Base-by-base conservation (phyloP, 2,888 invertebrate species). In the Macaria liturata region DNA sequence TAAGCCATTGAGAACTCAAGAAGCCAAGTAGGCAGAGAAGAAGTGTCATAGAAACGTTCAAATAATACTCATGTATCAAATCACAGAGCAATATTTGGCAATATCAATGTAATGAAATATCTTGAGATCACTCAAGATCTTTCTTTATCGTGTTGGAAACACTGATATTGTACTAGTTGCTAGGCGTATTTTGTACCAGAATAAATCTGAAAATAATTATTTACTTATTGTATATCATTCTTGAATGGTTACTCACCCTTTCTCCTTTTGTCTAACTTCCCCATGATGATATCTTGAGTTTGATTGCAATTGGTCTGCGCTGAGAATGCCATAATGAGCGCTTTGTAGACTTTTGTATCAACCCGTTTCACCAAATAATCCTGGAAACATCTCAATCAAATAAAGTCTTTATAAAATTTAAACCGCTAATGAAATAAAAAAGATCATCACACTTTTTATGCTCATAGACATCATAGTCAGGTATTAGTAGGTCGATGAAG, bases 241-340 rank as follows among this genome's bases (percentile, higher is more conserved):
- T n/a, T n/a, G n/a, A n/a, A n/a, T n/a, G n/a, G n/a, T n/a, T n/a
- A n/a, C 53, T 48, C 72, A 92, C 95, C 98, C 93, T 98, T 98
- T 49, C 97, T 93, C 54, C 98, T 93, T 81, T 97, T 98, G 80
- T 98, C 98, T 69, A 98, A 84, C 84, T 98, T 98, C 3, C 96
- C 95, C 97, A 98, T 98, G 47, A 98, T 97, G 54, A 98, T 97
- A 75, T 97, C 97, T 86, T 98, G 98, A 0, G 97, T 97, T 83
- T 97, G 97, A 87, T 97, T 97, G 39, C 98, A 97, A 20, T 96
- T 96, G 0, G 98, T 98, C 90, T 98, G 98, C 0, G 98, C 98
- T 0, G 98, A 98, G 82, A 98, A 98, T 68, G 96, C 98, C 74
- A 98, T 95, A 65, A 97, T 95, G 42, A 98, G 86, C 0, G 98